Evolutionary conservation across 2,888 invertebrate species (phyloP).

Genomic region (Atherix ibis): DNA sequence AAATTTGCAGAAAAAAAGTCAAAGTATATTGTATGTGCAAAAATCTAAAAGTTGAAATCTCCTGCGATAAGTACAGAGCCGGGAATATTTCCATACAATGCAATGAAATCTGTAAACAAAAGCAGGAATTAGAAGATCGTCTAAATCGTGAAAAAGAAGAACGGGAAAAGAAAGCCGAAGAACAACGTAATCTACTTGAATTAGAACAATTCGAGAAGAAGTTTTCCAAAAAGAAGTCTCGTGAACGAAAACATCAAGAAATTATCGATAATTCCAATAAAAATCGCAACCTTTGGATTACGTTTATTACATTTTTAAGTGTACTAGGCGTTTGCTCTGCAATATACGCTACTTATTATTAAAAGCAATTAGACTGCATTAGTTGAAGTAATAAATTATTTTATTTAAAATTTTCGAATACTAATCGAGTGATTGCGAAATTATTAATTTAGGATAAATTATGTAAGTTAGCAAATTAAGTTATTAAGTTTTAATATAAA

Average conservation of each 20-base stretch:
- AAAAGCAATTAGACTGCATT: too few species aligned
- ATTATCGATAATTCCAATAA: background rate
- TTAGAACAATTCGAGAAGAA: conserved; percentile 63
- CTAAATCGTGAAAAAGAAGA: conserved; percentile 37
- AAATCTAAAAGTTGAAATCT: conserved; percentile 54
- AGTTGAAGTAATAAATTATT: too few species aligned
- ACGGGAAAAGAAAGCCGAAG: conserved; percentile 39
- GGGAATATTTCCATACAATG: conserved; percentile 36
- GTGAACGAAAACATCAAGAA: conserved; percentile 29
- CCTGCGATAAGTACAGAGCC: conserved; percentile 42
- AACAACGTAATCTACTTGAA: conserved; percentile 52
- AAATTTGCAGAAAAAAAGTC: conserved; percentile 62
- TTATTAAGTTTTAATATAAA: too few species aligned
- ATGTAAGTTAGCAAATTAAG: too few species aligned
- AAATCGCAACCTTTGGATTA: background rate
- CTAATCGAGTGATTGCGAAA: too few species aligned
- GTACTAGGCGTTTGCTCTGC: too few species aligned
- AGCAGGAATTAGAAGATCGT: conserved; percentile 38
- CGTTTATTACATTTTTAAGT: too few species aligned
- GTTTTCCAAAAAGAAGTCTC: conserved; percentile 48
- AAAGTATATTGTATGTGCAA: conserved; percentile 66
- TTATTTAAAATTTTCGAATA: too few species aligned
- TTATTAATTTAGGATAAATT: too few species aligned
- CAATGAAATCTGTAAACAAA: conserved; percentile 46
- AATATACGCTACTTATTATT: too few species aligned